phyloP scores from a whole-genome alignment of 2,113 vertebrate genomes.

The Callopanchax toddi region DNA sequence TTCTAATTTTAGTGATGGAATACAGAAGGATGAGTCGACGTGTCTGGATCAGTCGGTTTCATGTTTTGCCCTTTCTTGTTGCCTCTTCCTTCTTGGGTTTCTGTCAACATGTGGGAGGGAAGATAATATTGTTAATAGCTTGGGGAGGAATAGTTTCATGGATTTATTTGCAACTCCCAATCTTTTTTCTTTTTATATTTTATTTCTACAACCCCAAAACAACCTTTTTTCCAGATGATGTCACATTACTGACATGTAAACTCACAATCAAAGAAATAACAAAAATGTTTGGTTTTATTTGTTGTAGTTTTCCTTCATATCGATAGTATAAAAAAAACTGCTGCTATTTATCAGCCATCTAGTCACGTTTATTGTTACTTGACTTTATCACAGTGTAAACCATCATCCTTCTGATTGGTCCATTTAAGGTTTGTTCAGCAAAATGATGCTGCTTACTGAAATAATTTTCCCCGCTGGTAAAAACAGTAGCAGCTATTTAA shows the following conservation, averaged over 20 bases:
- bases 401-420: not conserved
- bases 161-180: not conserved
- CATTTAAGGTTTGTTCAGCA: not conserved
- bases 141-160: no score
- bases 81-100: not conserved
- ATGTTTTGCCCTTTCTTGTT: not conserved
- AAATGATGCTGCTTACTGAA: slow-evolving; percentile 1
- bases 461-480: slow-evolving; percentile 2
- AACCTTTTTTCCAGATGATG: no score
- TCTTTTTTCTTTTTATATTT: not conserved
- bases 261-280: no score
- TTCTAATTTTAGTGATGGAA: slow-evolving; percentile 55
- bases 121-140: not conserved
- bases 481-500: slow-evolving; percentile 9
- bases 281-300: no score
- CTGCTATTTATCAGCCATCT: not conserved
- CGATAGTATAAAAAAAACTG: no score
- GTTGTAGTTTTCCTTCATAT: no score
- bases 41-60: not conserved
- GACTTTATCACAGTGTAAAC: not conserved
- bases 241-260: no score
- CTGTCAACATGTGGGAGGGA: slow-evolving; percentile 12
- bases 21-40: slow-evolving; percentile 16
- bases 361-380: no score
- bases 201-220: not conserved